phyloP scores from a whole-genome alignment of 2,888 invertebrate genomes.

The Eurytoma californica region DNA sequence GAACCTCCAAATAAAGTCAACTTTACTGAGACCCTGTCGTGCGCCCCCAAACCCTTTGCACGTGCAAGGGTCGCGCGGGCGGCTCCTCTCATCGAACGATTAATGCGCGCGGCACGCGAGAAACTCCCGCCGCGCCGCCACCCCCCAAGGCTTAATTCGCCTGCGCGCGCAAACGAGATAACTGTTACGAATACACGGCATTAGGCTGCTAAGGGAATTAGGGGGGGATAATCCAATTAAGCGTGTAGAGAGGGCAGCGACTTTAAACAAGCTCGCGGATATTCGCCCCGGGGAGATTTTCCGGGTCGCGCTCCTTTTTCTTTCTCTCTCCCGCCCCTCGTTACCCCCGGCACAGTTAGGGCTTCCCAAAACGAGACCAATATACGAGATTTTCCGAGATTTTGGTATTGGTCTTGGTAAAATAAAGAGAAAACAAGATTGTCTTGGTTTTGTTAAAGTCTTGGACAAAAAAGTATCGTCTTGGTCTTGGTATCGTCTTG shows the following conservation, averaged over 20 bases:
- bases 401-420: too few relatives aligned
- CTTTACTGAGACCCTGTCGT: too few relatives aligned
- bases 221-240: slow-evolving; percentile 31
- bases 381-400: too few relatives aligned
- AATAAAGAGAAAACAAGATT: too few relatives aligned
- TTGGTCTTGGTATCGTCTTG: too few relatives aligned
- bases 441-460: too few relatives aligned
- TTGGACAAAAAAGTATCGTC: too few relatives aligned
- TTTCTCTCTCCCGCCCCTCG: not conserved
- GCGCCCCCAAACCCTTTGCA: too few relatives aligned
- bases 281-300: too few relatives aligned
- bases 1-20: too few relatives aligned
- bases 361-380: too few relatives aligned
- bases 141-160: slow-evolving; percentile 10
- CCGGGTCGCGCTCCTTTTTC: not conserved
- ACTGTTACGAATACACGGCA: slow-evolving; percentile 40
- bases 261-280: slow-evolving; percentile 6
- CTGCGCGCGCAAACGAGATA: slow-evolving; percentile 33
- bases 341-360: too few relatives aligned
- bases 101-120: slow-evolving; percentile 22
- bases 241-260: not conserved
- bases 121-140: not conserved
- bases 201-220: slow-evolving; percentile 37
- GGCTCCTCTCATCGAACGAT: not conserved
- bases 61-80: not conserved